Evolutionary conservation across 2,113 vertebrate genomes (phyloP).

Genomic region (Sylvilagus bachmani): DNA sequence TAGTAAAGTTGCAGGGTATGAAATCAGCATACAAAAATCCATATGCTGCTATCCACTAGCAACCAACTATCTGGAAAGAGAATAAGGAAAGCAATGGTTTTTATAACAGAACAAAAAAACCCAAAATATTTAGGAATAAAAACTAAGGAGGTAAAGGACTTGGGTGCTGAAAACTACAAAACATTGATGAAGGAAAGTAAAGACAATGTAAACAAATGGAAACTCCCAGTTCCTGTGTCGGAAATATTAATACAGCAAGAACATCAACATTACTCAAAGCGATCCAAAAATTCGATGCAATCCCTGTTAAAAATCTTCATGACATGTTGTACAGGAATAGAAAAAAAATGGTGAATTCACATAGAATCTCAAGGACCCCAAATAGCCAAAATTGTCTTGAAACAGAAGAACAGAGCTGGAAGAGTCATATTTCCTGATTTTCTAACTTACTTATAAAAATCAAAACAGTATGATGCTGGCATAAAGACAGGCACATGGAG

Average conservation of each 20-base stretch:
- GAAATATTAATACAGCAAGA: neutral
- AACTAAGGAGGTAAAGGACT: neutral
- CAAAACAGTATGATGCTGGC: neutral
- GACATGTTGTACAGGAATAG: neutral
- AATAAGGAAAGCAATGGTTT: neutral
- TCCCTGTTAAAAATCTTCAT: no score
- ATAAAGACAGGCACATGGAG: neutral
- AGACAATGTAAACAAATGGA: neutral
- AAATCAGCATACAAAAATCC: neutral
- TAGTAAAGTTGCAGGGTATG: neutral
- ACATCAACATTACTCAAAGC: neutral
- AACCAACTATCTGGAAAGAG: neutral
- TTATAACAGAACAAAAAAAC: neutral
- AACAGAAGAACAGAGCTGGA: neutral
- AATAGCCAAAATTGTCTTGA: neutral
- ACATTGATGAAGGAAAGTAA: conserved; percentile 1
- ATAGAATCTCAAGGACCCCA: neutral
- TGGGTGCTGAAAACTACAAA: neutral
- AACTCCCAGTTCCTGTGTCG: neutral
- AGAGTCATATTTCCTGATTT: neutral
- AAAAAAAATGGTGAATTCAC: neutral
- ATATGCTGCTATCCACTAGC: neutral
- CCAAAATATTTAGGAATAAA: conserved; percentile 2
- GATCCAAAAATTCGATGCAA: no score
- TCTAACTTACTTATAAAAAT: neutral